Evolutionary conservation across 2,888 invertebrate genomes (phyloP).

Genomic region (Trachelus troglodyta): DNA sequence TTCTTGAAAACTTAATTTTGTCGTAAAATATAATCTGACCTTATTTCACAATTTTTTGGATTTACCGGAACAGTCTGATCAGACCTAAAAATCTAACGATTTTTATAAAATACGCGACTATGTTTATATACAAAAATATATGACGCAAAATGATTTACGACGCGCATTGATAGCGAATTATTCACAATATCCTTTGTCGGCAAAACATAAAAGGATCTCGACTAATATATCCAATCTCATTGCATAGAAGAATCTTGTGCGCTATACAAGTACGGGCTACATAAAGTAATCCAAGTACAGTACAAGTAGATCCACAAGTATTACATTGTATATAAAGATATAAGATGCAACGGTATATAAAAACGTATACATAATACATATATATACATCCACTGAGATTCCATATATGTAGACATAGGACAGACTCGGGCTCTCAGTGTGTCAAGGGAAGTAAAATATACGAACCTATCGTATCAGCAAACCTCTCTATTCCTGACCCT

Average conservation of each 20-base stretch:
- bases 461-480: neutral
- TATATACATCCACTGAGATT: neutral
- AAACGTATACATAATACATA: neutral
- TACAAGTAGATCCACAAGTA: neutral
- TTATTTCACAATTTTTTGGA: neutral
- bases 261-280: neutral
- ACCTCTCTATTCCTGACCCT: neutral
- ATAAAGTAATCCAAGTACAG: neutral
- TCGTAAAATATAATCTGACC: neutral
- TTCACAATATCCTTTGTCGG: neutral
- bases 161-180: neutral
- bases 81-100: neutral
- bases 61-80: neutral
- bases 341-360: neutral
- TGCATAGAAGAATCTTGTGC: neutral
- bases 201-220: neutral
- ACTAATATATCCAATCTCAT: neutral
- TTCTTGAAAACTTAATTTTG: neutral
- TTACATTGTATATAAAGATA: neutral
- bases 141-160: neutral
- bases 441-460: slow-evolving; percentile 1
- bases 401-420: neutral
- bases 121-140: neutral
- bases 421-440: neutral
- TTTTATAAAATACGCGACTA: neutral